Evolutionary conservation across 2,113 vertebrate genomes (phyloP).

Genomic region (Lophotis ruficrista): DNA sequence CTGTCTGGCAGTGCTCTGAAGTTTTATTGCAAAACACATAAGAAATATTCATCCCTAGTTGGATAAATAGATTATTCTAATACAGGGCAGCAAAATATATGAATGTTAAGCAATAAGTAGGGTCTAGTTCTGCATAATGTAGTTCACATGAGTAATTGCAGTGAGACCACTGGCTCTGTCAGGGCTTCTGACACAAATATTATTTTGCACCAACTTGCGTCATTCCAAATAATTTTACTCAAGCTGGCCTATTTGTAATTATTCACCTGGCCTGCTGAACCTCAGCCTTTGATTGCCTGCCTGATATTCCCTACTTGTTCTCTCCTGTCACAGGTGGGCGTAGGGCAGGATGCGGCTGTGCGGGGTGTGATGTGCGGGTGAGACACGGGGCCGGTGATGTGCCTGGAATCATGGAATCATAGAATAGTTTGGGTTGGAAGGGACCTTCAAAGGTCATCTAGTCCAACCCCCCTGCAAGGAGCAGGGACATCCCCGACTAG

Average conservation of each 20-base stretch:
- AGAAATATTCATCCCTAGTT: neutral
- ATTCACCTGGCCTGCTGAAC: slow-evolving; percentile 6
- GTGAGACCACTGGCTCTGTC: slow-evolving; percentile 36
- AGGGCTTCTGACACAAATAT: neutral
- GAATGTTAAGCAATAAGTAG: slow-evolving; percentile 1
- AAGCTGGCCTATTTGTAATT: neutral
- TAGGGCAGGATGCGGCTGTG: neutral
- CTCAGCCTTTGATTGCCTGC: neutral
- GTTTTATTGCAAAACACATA: neutral
- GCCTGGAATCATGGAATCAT: too few relatives aligned
- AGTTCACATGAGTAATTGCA: slow-evolving; percentile 23
- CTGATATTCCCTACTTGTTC: neutral
- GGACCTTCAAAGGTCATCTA: too few relatives aligned
- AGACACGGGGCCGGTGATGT: fast-evolving
- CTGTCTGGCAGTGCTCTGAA: neutral
- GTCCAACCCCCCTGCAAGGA: too few relatives aligned
- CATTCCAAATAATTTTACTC: slow-evolving; percentile 9
- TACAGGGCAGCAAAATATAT: neutral
- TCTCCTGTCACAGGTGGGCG: neutral
- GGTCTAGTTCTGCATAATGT: neutral
- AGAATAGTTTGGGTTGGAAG: too few relatives aligned
- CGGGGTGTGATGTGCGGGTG: fast-evolving
- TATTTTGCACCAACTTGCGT: slow-evolving; percentile 26
- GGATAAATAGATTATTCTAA: slow-evolving; percentile 22
- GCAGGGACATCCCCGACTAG: too few relatives aligned